Conservation (phyloP, 2,113 vertebrate genomes). For the Pontoporia blainvillei region DNA sequence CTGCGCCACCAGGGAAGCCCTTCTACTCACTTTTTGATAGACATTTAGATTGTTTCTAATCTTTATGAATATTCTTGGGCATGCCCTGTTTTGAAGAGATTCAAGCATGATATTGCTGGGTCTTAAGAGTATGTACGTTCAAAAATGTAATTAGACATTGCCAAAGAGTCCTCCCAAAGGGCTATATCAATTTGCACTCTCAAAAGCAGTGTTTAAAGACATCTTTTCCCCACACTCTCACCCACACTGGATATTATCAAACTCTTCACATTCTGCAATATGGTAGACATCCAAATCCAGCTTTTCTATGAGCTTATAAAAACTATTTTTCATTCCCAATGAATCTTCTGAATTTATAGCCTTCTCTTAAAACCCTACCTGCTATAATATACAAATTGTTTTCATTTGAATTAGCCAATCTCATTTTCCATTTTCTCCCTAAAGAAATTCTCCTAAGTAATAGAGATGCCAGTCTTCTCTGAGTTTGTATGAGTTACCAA, state of each 20-base stretch:
- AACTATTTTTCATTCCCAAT: not conserved
- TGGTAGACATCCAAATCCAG: not conserved
- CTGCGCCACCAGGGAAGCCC: too few species aligned
- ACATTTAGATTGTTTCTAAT: not conserved
- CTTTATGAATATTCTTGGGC: not conserved
- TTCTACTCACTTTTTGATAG: not conserved
- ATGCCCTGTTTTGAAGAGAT: not conserved
- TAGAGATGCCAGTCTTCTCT: not conserved
- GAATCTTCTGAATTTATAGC: not conserved
- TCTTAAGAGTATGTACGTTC: not conserved
- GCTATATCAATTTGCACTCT: not conserved
- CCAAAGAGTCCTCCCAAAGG: not conserved
- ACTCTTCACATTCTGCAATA: not conserved
- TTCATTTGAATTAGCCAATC: not conserved
- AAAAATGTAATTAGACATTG: not conserved
- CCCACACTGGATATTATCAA: not conserved
- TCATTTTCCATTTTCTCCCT: conserved; percentile 21
- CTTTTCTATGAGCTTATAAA: not conserved
- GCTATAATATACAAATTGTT: not conserved
- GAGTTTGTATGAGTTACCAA: not conserved
- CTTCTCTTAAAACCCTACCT: not conserved
- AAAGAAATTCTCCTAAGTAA: conserved; percentile 33
- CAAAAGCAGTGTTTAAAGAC: not conserved
- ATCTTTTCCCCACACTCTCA: not conserved
- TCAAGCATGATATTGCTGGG: not conserved